Conservation (phyloP, 1,140 invertebrate species). For the Leptopilina clavipes region DNA sequence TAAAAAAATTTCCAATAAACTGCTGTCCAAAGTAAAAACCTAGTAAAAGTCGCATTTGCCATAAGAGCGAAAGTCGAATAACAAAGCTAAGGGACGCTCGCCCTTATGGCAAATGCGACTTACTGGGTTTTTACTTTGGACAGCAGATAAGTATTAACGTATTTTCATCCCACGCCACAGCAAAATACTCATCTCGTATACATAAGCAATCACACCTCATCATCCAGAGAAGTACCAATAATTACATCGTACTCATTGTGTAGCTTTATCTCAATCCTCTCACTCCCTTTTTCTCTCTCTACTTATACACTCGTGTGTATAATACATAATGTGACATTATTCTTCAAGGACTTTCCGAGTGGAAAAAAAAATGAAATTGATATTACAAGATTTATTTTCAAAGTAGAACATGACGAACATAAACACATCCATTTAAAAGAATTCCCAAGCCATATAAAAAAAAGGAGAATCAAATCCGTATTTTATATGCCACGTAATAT, state of each 20-base stretch:
- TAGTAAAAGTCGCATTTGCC: too few relatives aligned
- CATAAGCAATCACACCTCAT: slow-evolving; percentile 60
- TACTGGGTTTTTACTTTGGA: too few relatives aligned
- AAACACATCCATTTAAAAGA: neutral
- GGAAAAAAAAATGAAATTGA: neutral
- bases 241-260: slow-evolving; percentile 51
- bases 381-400: slow-evolving; percentile 21
- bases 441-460: neutral
- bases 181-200: slow-evolving; percentile 48
- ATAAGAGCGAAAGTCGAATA: too few relatives aligned
- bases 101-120: too few relatives aligned
- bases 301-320: neutral
- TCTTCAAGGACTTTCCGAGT: neutral
- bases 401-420: neutral
- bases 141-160: too few relatives aligned
- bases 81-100: too few relatives aligned
- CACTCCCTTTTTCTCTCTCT: slow-evolving; percentile 34
- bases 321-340: neutral
- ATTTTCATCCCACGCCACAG: slow-evolving; percentile 52
- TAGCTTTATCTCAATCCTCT: slow-evolving; percentile 50
- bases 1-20: too few relatives aligned
- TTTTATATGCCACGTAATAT: neutral
- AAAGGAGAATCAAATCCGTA: neutral
- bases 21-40: too few relatives aligned
- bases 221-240: slow-evolving; percentile 56